These are phyloP conservation scores for Gnathonemus echidnorhynchus DNA, from an alignment of 2,113 vertebrate species.

Conservation along the genomic window DNA sequence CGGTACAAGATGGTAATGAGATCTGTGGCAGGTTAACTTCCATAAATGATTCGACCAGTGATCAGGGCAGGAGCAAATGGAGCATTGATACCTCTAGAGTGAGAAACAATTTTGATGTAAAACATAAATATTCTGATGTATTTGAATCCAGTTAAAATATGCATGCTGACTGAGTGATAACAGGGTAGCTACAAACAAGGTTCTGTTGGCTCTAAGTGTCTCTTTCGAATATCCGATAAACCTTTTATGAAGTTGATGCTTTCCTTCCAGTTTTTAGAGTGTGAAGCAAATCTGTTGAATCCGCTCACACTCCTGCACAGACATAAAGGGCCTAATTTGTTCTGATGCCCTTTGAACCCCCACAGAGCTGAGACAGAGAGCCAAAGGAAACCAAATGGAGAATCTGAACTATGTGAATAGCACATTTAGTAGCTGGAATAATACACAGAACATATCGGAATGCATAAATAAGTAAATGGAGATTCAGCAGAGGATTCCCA, in stretches of 20 bases:
- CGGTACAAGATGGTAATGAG: neutral
- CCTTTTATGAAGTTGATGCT: slow-evolving; percentile 39
- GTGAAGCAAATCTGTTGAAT: slow-evolving; percentile 24
- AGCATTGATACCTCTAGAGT: slow-evolving; percentile 19
- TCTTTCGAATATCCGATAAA: slow-evolving; percentile 39
- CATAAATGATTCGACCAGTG: neutral
- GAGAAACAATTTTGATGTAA: neutral
- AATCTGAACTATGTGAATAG: neutral
- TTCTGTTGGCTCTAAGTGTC: slow-evolving; percentile 30
- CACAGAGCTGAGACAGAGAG: neutral
- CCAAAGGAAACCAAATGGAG: neutral
- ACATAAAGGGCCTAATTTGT: slow-evolving; percentile 16
- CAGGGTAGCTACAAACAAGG: slow-evolving; percentile 40
- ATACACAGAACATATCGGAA: neutral
- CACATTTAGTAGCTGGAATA: neutral
- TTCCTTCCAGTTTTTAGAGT: slow-evolving; percentile 21
- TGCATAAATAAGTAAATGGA: neutral
- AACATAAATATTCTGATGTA: slow-evolving; percentile 55
- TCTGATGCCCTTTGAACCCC: slow-evolving; percentile 7
- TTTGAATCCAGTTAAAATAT: slow-evolving; percentile 59
- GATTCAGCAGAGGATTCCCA: neutral
- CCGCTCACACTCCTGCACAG: neutral
- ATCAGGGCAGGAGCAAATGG: slow-evolving; percentile 7
- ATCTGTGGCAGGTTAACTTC: neutral
- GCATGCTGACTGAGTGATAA: slow-evolving; percentile 61